Evolutionary conservation across 1,140 invertebrate species (phyloP), one percentile per base, ranked within the genome.

Genomic region (Lysiphlebus fabarum): DNA sequence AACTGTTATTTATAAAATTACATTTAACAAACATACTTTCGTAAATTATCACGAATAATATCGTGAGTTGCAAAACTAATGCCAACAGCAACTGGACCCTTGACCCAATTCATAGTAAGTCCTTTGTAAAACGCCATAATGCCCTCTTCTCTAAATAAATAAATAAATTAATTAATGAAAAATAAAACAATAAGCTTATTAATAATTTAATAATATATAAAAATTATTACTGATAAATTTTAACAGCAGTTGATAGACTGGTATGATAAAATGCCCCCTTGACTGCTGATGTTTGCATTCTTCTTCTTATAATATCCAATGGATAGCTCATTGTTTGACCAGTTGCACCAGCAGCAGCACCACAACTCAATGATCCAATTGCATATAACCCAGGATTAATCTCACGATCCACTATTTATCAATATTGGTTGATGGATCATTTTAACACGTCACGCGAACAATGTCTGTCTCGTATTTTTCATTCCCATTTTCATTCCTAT

Each of bases 71-170:
- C 90, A 81, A 99, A 99, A 74, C 94, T 97, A 62, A 98, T 95
- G 43, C 96, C 96, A n/a, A 96, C 95, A 4, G 96, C 93, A 47
- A 99, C 92, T 1, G 97, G 97, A 6, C 97, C 97, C 81, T 99
- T 99, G 4, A 99, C 89, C 94, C 95, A 99, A 81, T 99, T 99
- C 92, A 99, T 96, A 65, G 91, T 96, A 0, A 99, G 83, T 0
- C 96, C 97, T 82, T 99, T 99, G 82, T 94, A 99, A 69, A 98
- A 90, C 1, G 96, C 96, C 73, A 86, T 87, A 17, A 95, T 74
- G 33, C 97, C 96, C 81, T 98, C 95, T 65, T 89, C 85, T 56
- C 88, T 90, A 78, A 67, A 64, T 63, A 49, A 37, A 59, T 50
- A 50, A 61, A 55, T 56, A 38, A 42, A 61, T 40, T 55, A 59